Conservation (phyloP, 2,113 vertebrate species). For the Budorcas taxicolor region DNA sequence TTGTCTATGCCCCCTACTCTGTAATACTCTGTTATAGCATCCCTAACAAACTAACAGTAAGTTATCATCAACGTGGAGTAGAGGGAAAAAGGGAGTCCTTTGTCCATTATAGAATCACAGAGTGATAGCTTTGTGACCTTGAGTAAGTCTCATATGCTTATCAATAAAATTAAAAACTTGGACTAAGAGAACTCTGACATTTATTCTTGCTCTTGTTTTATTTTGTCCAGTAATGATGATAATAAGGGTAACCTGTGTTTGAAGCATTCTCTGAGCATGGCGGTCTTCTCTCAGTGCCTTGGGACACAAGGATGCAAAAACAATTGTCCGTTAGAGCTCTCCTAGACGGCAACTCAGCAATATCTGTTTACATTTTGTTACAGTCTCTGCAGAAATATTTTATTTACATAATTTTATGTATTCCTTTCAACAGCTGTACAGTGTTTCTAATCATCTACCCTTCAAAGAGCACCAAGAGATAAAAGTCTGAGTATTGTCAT, state of each 20-base stretch:
- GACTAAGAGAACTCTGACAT: not conserved
- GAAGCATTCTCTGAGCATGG: not conserved
- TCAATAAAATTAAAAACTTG: not conserved
- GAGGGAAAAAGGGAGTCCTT: not conserved
- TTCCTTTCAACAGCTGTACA: not conserved
- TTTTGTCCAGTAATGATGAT: not conserved
- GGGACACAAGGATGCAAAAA: not conserved
- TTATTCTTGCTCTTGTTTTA: not conserved
- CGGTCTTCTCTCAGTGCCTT: not conserved
- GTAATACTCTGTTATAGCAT: not conserved
- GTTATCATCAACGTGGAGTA: not conserved
- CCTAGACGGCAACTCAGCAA: not conserved
- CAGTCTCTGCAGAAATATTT: not conserved
- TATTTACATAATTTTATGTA: not conserved
- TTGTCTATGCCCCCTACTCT: not conserved
- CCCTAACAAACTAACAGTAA: not conserved
- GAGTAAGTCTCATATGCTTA: not conserved
- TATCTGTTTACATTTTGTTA: not conserved
- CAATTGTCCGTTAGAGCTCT: not conserved
- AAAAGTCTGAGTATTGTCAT: not conserved
- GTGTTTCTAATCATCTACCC: not conserved
- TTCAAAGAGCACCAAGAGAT: not conserved
- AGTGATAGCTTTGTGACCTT: not conserved
- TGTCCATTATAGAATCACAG: not conserved
- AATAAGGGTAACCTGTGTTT: not conserved